Base-by-base conservation (phyloP, 2,888 invertebrate genomes). In the Heliconius aoede region DNA sequence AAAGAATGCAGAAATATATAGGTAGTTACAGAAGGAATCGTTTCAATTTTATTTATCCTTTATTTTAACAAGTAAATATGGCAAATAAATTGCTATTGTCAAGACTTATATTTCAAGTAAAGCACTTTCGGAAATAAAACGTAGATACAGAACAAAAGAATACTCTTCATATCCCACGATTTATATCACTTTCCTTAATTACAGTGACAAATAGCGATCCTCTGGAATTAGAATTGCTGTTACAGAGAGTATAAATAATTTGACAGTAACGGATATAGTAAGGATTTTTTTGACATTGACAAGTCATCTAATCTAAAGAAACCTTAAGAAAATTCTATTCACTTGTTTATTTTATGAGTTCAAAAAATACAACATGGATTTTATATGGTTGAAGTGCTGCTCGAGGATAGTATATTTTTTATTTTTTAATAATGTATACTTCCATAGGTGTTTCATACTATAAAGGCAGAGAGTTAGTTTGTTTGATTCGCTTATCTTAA, bases 41-140 rank as follows among this genome's bases (percentile, higher is more conserved):
- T 46, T 46, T 18, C 40, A 8, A 51, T 51, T n/a, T 51, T 51
- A 51, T 51, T n/a, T 51, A 24, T 4, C 24, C 11, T n/a, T 9
- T 58, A 58, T 46, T 28, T 9, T 18, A 8, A 18, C 26, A 1
- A 21, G 15, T 26, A 26, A 46, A 84, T 82, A 81, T 82, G 81
- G 81, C 83, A 83, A 83, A 84, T 89, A 89, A 91, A 90, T 91
- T 89, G 89, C 90, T 86, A 87, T 84, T 82, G 84, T 84, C 84
- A 84, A 85, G 88, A 86, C 87, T 83, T 85, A 5, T 28, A 68
- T 68, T 51, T 40, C n/a, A 32, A 30, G 15, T 62, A 21, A 7
- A 75, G 51, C 21, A 60, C 75, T 67, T n/a, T 74, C 65, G 64
- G 15, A 76, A 73, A 77, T 68, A 79, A 15, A 64, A 65, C 55